Base-by-base conservation (phyloP, 53 echinoderm and acorn worm species). In the Antedon mediterranea region DNA sequence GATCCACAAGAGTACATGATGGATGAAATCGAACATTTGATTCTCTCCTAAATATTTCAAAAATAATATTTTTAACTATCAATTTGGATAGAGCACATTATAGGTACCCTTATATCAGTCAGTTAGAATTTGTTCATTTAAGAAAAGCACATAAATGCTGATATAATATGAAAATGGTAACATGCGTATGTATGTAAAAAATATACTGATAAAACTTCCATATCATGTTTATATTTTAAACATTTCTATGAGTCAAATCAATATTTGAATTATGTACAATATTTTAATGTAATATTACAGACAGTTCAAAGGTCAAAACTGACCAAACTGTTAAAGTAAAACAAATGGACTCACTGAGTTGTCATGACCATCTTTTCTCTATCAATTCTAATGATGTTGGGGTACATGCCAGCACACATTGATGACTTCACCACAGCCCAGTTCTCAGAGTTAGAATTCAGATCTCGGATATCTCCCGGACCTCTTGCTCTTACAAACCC, bases 391-490 rank as follows among this genome's bases (percentile, higher is more conserved):
- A 98, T 90, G 41, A 98, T 84, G 84, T 93, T 85, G 18, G 98
- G 98, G 82, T 98, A 98, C 90, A 93, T 92, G 81, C 98, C 98
- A 71, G 92, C 92, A 85, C 90, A 90, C 28, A 98, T 81, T 23
- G 88, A 85, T 18, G 92, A 90, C 79, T 98, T 98, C 28, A 98
- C 98, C 34, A 98, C 98, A 0, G 98, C 98, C 98, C 98, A 98
- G 76, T 98, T 98, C 88, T 98, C 98, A 5, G 98, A 98, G 88
- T 98, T 90, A 30, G 92, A 86, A 82, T 98, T 98, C 75, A 98
- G 88, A 77, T 98, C 97, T 26, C 90, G 88, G 89, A 98, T 98
- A 75, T 97, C 98, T 0, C 98, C 98, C 0, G 92, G 92, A 70
- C 98, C 98, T 44, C 93, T 90, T 23, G 98, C 98, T 74, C 98